A percentile compares a stretch with the other conserved stretches of the same genome.
Evolutionary conservation across 2,888 invertebrate genomes (phyloP).

Genomic region (Stenichneumon culpator): DNA sequence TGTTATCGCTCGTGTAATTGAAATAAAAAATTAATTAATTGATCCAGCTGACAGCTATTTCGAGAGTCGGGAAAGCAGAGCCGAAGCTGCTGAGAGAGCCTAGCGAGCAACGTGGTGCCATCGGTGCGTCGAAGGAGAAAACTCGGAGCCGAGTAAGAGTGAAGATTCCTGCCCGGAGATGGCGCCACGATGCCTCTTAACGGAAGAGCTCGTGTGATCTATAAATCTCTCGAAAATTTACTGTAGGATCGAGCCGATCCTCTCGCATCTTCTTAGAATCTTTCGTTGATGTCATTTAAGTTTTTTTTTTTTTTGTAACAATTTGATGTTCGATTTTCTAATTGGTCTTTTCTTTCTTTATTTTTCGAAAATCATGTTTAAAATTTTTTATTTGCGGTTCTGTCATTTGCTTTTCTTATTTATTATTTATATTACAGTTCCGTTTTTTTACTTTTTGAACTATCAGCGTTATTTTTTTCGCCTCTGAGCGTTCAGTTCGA

Average conservation of each 20-base stretch:
- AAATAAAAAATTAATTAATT: slow-evolving; percentile 46
- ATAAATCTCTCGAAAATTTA: not conserved
- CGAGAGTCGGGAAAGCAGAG: not conserved
- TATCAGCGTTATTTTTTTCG: not conserved
- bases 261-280: not conserved
- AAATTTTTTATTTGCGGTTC: not conserved
- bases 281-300: not conserved
- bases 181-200: slow-evolving; percentile 53
- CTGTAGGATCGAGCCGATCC: not conserved
- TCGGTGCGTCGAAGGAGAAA: slow-evolving; percentile 41
- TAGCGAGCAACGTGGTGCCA: slow-evolving; percentile 59
- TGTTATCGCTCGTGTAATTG: slow-evolving; percentile 47
- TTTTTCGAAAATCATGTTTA: not conserved
- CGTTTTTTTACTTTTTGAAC: not conserved
- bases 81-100: not conserved
- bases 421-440: not conserved
- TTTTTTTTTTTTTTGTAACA: not conserved
- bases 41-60: slow-evolving; percentile 19
- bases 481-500: not conserved
- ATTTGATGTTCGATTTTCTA: not conserved
- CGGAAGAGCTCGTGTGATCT: slow-evolving; percentile 8
- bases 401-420: not conserved
- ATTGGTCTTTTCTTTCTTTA: not conserved
- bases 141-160: slow-evolving; percentile 31
- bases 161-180: slow-evolving; percentile 49